Evolutionary conservation across 2,797 vertebrate genomes (phyloP).

Genomic region (Graptemys geographica): DNA sequence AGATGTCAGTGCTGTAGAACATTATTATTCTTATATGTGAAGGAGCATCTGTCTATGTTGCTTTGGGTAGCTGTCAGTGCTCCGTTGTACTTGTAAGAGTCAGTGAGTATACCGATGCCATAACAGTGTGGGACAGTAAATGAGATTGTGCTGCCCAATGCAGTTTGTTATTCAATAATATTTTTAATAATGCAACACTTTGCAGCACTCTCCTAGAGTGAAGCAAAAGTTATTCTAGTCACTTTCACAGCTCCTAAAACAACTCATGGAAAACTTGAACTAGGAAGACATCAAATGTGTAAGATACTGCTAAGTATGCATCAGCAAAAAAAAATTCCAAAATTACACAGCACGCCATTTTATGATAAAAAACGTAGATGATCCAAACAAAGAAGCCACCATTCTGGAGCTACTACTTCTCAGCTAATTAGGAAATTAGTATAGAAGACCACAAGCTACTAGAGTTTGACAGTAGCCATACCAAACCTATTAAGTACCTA

Average conservation of each 20-base stretch:
- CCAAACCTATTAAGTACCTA: neutral
- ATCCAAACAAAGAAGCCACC: neutral
- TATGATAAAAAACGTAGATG: neutral
- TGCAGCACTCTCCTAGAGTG: neutral
- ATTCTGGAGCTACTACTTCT: neutral
- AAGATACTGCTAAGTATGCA: neutral
- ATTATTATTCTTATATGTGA: slow-evolving; percentile 44
- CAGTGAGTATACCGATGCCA: neutral
- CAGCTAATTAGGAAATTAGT: neutral
- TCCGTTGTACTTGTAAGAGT: neutral
- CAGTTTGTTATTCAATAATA: neutral
- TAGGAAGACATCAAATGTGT: neutral
- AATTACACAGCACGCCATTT: neutral
- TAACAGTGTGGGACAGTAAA: neutral
- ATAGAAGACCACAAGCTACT: neutral
- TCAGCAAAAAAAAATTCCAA: neutral
- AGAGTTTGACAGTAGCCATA: neutral
- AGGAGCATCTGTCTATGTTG: neutral
- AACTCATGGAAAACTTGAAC: accelerated
- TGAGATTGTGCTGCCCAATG: neutral
- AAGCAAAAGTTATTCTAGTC: neutral
- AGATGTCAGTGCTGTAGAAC: slow-evolving; percentile 77
- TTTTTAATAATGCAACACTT: neutral
- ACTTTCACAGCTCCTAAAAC: neutral
- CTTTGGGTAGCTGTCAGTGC: neutral